Conservation (phyloP, 2,888 invertebrate genomes). For the Conomelus anceps region DNA sequence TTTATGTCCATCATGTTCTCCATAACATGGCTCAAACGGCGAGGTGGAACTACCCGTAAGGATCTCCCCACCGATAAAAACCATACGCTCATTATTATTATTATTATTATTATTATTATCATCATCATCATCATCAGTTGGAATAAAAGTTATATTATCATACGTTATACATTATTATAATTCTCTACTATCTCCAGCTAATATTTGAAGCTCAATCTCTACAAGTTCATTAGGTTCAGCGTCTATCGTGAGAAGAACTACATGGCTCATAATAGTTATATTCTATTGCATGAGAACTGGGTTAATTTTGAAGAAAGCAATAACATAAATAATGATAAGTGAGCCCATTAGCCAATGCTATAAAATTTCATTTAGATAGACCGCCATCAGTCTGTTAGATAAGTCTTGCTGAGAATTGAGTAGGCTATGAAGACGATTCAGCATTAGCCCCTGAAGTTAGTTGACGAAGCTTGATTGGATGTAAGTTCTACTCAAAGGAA, state of each 20-base stretch:
- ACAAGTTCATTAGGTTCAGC: neutral
- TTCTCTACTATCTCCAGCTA: too few species aligned
- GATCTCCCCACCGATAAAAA: too few species aligned
- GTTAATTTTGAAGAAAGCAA: neutral
- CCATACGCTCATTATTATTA: too few species aligned
- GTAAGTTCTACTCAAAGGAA: neutral
- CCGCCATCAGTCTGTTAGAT: too few species aligned
- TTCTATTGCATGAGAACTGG: neutral
- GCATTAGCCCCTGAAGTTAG: neutral
- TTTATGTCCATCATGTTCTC: too few species aligned
- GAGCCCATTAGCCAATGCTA: neutral
- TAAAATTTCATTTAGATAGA: neutral
- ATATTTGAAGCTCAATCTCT: neutral
- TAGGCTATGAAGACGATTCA: neutral
- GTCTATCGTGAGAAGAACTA: neutral
- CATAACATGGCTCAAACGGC: too few species aligned
- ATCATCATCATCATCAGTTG: too few species aligned
- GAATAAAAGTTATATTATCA: too few species aligned
- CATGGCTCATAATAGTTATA: neutral
- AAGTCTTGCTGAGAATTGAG: too few species aligned
- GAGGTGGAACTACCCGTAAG: too few species aligned
- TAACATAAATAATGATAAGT: neutral
- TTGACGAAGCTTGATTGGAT: neutral
- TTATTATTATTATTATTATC: too few species aligned
- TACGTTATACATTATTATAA: too few species aligned